Evolutionary conservation across 2,888 invertebrate genomes (phyloP).

Genomic region (Trachelus stipa): DNA sequence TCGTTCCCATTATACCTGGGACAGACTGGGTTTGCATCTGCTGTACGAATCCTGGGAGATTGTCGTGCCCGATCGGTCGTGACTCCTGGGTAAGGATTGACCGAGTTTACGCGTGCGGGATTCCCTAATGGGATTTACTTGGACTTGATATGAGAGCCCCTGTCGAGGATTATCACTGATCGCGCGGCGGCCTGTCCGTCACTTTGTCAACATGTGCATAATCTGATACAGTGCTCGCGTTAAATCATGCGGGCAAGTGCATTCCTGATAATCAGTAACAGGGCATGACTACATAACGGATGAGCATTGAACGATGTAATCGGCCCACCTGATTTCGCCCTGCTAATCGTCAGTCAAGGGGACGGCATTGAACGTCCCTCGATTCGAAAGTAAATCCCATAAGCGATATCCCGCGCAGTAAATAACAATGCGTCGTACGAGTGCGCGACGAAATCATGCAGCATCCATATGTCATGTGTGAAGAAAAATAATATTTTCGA

Average conservation of each 20-base stretch:
- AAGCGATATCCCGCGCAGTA: neutral
- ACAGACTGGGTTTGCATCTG: neutral
- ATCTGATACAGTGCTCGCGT: conserved; percentile 50
- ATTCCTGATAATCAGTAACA: conserved; percentile 51
- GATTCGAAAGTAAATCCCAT: neutral
- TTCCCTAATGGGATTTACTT: neutral
- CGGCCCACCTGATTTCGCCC: conserved; percentile 44
- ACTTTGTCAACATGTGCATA: conserved; percentile 57
- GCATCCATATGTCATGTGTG: neutral
- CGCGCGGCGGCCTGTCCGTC: conserved; percentile 47
- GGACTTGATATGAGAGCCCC: conserved; percentile 25
- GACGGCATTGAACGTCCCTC: neutral
- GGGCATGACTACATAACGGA: conserved; percentile 38
- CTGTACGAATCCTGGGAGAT: neutral
- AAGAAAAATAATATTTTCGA: no score
- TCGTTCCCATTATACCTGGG: neutral
- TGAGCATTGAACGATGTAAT: conserved; percentile 48
- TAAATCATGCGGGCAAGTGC: conserved; percentile 50
- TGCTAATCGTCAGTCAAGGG: conserved; percentile 17
- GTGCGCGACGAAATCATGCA: no score
- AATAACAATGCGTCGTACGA: neutral
- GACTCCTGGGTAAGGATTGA: neutral
- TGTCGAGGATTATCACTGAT: conserved; percentile 39
- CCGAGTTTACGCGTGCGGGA: neutral
- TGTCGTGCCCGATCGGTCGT: neutral